phyloP scores from a whole-genome alignment of 1,140 invertebrate species.

The Homalodisca vitripennis region DNA sequence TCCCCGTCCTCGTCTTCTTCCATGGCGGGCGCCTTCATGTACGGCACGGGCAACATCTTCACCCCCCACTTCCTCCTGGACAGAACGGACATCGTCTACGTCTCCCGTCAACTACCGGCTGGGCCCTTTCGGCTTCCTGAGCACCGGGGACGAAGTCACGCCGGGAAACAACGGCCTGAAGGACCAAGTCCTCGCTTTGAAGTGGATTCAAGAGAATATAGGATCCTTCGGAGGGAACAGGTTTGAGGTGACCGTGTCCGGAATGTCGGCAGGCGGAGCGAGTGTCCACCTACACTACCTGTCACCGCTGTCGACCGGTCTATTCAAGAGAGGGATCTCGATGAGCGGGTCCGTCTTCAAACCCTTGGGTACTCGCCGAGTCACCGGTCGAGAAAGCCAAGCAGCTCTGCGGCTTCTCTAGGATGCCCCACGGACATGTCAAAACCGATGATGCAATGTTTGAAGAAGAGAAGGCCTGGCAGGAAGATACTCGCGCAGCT shows the following conservation, averaged over 20 bases:
- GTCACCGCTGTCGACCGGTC: constrained; percentile 35
- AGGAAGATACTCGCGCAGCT: background rate
- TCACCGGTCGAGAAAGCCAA: constrained; percentile 65
- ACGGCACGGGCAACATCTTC: constrained; percentile 46
- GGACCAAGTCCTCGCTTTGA: constrained; percentile 35
- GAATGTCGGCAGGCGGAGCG: constrained; percentile 32
- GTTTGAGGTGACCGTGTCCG: constrained; percentile 29
- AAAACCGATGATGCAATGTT: constrained; percentile 66
- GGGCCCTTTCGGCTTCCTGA: constrained; percentile 44
- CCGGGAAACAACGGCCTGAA: constrained; percentile 38
- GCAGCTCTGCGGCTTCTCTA: constrained; percentile 60
- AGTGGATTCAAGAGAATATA: constrained; percentile 38
- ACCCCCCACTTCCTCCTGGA: constrained; percentile 54
- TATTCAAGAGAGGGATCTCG: constrained; percentile 64
- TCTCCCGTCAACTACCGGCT: constrained; percentile 63
- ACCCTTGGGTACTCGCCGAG: constrained; percentile 67
- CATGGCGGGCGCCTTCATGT: constrained; percentile 36
- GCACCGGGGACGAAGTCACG: constrained; percentile 34
- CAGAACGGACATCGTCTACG: constrained; percentile 55
- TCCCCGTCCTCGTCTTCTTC: constrained; percentile 33
- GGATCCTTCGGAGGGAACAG: constrained; percentile 33
- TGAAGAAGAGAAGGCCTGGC: constrained; percentile 50
- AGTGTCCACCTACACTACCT: constrained; percentile 35
- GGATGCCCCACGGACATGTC: constrained; percentile 61
- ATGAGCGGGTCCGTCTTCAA: constrained; percentile 73